These are phyloP conservation scores for Drosophila percnosoma DNA, from an alignment of 2,888 invertebrate genomes.

Conservation along the genomic window DNA sequence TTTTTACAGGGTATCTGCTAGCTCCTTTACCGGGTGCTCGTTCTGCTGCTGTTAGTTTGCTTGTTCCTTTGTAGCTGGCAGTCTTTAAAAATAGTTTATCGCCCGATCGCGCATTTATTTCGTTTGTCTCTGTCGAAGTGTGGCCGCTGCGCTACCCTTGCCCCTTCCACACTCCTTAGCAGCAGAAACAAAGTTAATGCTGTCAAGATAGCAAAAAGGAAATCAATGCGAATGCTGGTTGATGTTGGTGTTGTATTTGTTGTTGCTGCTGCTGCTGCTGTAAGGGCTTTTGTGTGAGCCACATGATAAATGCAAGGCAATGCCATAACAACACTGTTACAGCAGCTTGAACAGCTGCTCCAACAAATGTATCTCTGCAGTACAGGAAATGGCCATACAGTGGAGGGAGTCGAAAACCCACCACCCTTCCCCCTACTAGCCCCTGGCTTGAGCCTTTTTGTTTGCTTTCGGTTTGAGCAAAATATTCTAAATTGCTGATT, in stretches of 20 bases:
- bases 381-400: conserved; percentile 67
- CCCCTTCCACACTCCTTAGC: conserved; percentile 7
- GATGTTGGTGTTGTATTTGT: conserved; percentile 17
- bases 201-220: conserved; percentile 79
- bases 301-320: conserved; percentile 74
- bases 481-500: conserved; percentile 81
- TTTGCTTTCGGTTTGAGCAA: conserved; percentile 56
- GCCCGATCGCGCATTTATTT: conserved; percentile 80
- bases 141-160: conserved; percentile 33
- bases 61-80: conserved; percentile 66
- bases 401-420: conserved; percentile 22
- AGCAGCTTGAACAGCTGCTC: conserved; percentile 54
- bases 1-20: conserved; percentile 16
- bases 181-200: conserved; percentile 63
- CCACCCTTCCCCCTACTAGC: not conserved
- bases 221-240: conserved; percentile 68
- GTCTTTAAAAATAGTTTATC: conserved; percentile 82
- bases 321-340: conserved; percentile 61
- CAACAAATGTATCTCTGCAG: conserved; percentile 63
- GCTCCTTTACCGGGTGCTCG: conserved; percentile 1
- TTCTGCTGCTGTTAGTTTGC: conserved; percentile 41
- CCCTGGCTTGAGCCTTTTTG: conserved; percentile 22
- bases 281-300: conserved; percentile 74
- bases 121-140: conserved; percentile 80
- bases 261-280: conserved; percentile 27